Percentiles rank a stretch among this genome's conserved stretches.
phyloP scores from a whole-genome alignment of 2,113 vertebrate genomes.

The Phrynocephalus versicolor region DNA sequence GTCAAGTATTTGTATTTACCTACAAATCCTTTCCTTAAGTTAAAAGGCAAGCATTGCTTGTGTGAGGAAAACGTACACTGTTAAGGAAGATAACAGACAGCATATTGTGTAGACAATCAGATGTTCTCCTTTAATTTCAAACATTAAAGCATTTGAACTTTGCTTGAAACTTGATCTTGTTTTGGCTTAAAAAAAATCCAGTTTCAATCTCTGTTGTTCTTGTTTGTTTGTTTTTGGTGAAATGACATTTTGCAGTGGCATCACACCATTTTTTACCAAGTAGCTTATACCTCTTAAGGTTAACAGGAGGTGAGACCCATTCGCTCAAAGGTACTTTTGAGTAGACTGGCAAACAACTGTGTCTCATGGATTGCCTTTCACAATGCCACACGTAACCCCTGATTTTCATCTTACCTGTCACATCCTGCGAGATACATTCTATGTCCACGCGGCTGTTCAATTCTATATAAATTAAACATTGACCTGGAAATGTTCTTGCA shows the following conservation, averaged over 20 bases:
- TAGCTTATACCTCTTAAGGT: neutral
- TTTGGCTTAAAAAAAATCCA: slow-evolving; percentile 9
- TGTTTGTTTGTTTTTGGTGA: neutral
- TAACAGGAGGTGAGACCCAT: neutral
- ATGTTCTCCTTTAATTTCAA: neutral
- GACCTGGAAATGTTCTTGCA: slow-evolving; percentile 30
- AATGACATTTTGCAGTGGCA: neutral
- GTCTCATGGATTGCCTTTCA: neutral
- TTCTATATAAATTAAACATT: slow-evolving; percentile 37
- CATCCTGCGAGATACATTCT: slow-evolving; percentile 36
- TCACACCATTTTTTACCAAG: neutral
- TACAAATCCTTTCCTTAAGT: neutral
- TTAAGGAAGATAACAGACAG: slow-evolving; percentile 12
- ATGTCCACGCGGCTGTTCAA: slow-evolving; percentile 59
- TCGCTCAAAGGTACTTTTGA: neutral
- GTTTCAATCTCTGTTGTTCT: neutral
- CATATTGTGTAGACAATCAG: neutral
- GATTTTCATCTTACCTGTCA: slow-evolving; percentile 69
- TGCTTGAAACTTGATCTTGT: neutral
- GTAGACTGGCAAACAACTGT: neutral
- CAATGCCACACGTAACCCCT: neutral
- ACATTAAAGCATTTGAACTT: rapidly evolving
- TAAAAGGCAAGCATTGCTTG: neutral
- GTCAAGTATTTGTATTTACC: no score
- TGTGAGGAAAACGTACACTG: neutral